Conservation (phyloP, 2,888 invertebrate genomes). For the Malthinus seriepunctatus region DNA sequence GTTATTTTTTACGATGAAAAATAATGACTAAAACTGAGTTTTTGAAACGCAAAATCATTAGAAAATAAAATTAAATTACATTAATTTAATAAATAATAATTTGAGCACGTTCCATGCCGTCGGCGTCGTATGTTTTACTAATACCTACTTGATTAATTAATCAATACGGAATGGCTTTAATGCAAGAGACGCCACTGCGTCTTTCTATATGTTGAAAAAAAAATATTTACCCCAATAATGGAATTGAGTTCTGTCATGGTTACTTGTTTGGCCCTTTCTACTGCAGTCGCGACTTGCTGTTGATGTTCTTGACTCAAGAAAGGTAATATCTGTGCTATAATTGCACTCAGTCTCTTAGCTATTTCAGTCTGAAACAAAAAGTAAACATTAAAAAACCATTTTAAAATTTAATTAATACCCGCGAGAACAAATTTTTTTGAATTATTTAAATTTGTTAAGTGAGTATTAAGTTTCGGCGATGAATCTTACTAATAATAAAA, state of each 20-base stretch:
- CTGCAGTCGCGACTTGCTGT: conserved; percentile 95
- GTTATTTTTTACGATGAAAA: too few species aligned
- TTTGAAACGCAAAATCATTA: too few species aligned
- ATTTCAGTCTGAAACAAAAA: conserved; percentile 87
- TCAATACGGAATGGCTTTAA: too few species aligned
- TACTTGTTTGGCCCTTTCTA: conserved; percentile 97
- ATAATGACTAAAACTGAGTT: too few species aligned
- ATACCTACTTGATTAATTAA: too few species aligned
- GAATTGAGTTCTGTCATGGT: conserved; percentile 96
- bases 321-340: conserved; percentile 94
- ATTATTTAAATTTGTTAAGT: too few species aligned
- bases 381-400: conserved; percentile 10
- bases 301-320: conserved; percentile 97
- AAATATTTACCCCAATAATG: conserved; percentile 88
- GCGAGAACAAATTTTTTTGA: not conserved
- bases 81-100: too few species aligned
- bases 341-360: conserved; percentile 94
- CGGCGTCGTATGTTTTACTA: too few species aligned
- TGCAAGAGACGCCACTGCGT: too few species aligned
- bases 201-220: conserved; percentile 22
- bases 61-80: too few species aligned
- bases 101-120: too few species aligned
- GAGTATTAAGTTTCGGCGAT: not conserved
- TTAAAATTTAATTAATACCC: conserved; percentile 4
- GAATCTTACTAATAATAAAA: not conserved